Evolutionary conservation across 2,113 vertebrate species (phyloP), one percentile per base, ranked within the genome.

Genomic region (Oxyruncus cristatus): DNA sequence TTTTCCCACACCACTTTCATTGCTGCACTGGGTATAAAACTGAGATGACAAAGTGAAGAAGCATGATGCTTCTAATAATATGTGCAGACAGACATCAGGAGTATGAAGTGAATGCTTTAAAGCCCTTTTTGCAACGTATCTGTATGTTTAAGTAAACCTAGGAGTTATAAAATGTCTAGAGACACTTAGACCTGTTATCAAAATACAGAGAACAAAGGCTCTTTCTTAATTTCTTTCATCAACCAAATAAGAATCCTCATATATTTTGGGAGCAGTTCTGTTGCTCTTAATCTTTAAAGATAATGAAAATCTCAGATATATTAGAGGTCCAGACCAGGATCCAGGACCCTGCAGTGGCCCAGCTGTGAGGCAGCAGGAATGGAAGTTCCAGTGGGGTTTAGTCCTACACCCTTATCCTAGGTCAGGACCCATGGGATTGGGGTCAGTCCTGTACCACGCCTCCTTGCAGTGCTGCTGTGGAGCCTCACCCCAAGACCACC

Each of bases 391-490:
- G 22, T 14, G 35, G 15, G 10, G 7, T 14, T n/a, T 32, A 42
- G 9, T 15, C 7, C 21, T 3, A 20, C 28, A 35, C 8, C 8
- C 12, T 62, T 0, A 8, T 26, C 32, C 49, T 22, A 8, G 5
- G 28, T 49, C 32, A 53, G 24, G 6, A 73, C 24, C 30, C 5
- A 1, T 0, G 5, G 37, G 4, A 14, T 9, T 1, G 23, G 14
- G 10, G 3, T 28, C 23, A 55, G 14, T 23, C 12, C 3, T 2
- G 35, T 17, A 12, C 26, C 28, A 14, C 37, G 16, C 30, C 3
- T 22, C 22, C 12, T 19, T 1, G 0, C 50, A 14, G 30, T 1
- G 3, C 12, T 44, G 24, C 39, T 1, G 1, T 5, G 10, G 6
- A 35, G 5, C 23, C 47, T 73, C 53, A 39, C 11, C 37, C 9